phyloP scores from a whole-genome alignment of 2,113 vertebrate species.

The Daphoenositta chrysoptera region DNA sequence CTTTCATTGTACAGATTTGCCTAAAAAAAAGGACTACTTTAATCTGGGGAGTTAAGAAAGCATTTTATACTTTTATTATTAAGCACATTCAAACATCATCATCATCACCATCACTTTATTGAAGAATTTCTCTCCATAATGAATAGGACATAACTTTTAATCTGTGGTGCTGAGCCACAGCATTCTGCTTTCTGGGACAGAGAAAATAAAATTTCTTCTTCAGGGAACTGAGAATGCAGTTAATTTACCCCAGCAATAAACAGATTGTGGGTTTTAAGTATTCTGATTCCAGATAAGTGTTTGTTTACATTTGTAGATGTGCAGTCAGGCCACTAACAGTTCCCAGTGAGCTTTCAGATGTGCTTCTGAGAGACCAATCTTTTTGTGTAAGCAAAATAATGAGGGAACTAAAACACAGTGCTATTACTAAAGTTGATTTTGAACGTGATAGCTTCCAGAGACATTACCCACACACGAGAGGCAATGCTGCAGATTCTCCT shows the following conservation, averaged over 20 bases:
- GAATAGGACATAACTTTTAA: neutral
- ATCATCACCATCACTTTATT: neutral
- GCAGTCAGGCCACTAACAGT: neutral
- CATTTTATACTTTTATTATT: neutral
- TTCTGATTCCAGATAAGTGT: neutral
- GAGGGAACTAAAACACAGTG: neutral
- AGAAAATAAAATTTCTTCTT: neutral
- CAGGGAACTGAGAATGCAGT: neutral
- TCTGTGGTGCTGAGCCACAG: neutral
- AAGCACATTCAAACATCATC: neutral
- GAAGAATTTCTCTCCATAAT: neutral
- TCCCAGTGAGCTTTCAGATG: neutral
- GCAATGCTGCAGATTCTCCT: neutral
- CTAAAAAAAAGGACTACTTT: neutral
- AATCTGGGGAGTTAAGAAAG: neutral
- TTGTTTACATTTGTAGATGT: neutral
- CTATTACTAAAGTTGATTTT: neutral
- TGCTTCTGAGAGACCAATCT: neutral
- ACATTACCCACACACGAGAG: neutral
- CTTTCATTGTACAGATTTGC: neutral
- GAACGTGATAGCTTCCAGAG: neutral
- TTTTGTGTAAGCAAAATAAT: neutral
- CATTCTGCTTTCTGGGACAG: neutral
- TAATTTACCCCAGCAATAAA: neutral
- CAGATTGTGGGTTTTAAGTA: neutral